These are phyloP conservation scores for Dallia pectoralis DNA, from an alignment of 2,797 vertebrate species.

Conservation along the genomic window DNA sequence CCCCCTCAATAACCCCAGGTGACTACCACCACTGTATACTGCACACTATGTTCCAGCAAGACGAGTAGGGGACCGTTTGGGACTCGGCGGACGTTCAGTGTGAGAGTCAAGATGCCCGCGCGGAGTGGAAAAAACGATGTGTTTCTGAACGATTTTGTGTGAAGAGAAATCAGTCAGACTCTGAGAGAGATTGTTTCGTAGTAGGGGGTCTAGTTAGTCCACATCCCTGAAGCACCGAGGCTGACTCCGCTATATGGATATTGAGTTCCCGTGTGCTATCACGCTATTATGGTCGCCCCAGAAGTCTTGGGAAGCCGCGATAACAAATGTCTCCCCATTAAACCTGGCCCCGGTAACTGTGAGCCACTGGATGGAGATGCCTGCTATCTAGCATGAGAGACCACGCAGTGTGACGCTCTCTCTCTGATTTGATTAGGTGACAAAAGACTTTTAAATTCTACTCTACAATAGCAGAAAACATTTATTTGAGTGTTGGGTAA, in stretches of 20 bases:
- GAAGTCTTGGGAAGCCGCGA: slow-evolving; percentile 7
- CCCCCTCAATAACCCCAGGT: too few relatives aligned
- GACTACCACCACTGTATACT: too few relatives aligned
- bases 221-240: slow-evolving; percentile 18
- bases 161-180: slow-evolving; percentile 43
- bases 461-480: neutral
- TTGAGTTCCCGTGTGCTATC: neutral
- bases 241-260: slow-evolving; percentile 15
- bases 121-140: neutral
- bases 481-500: neutral
- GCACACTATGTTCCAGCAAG: too few relatives aligned
- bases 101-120: neutral
- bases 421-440: slow-evolving; percentile 8
- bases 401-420: neutral
- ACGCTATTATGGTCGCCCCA: neutral
- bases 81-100: neutral
- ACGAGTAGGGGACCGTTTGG: neutral
- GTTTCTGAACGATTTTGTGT: slow-evolving; percentile 5
- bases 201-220: slow-evolving; percentile 28
- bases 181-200: slow-evolving; percentile 51
- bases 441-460: neutral
- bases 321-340: neutral
- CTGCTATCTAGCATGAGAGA: neutral
- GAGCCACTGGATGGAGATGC: neutral
- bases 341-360: slow-evolving; percentile 5